Evolutionary conservation across 2,888 invertebrate species (phyloP).

Genomic region (Noctua janthe): DNA sequence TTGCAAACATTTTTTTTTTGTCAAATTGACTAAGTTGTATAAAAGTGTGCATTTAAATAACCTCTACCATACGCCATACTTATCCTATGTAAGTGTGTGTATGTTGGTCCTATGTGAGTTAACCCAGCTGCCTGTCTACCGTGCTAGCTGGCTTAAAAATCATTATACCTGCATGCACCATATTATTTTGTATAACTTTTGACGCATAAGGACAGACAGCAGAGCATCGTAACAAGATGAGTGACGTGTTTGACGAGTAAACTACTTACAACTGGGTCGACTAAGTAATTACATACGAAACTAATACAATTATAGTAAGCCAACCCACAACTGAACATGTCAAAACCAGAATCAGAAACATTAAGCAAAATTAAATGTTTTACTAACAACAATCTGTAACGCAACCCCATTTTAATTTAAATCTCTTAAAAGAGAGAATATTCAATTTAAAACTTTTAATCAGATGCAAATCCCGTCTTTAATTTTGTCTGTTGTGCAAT

Average conservation of each 20-base stretch:
- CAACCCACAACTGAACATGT: slow-evolving; percentile 17
- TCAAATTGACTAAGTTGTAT: not conserved
- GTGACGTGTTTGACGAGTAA: not conserved
- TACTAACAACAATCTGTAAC: slow-evolving; percentile 45
- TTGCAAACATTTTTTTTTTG: not conserved
- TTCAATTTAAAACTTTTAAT: slow-evolving; percentile 73
- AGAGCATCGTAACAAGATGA: not conserved
- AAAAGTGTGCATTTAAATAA: not conserved
- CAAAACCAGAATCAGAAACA: slow-evolving; percentile 33
- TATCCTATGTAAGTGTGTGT: too few relatives aligned
- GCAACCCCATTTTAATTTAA: slow-evolving; percentile 56
- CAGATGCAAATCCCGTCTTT: slow-evolving; percentile 72
- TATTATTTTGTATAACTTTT: not conserved
- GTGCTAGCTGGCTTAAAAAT: not conserved
- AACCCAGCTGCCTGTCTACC: not conserved
- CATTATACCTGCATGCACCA: not conserved
- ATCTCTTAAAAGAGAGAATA: slow-evolving; percentile 61
- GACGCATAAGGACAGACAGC: not conserved
- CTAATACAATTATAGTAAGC: not conserved
- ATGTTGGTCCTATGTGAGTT: not conserved
- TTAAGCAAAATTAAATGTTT: slow-evolving; percentile 49
- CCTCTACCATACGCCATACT: not conserved
- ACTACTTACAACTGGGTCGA: not conserved
- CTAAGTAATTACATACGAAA: not conserved
- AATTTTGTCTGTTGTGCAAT: slow-evolving; percentile 60